Base-by-base conservation (phyloP, 2,113 vertebrate genomes). In the Nymphicus hollandicus region DNA sequence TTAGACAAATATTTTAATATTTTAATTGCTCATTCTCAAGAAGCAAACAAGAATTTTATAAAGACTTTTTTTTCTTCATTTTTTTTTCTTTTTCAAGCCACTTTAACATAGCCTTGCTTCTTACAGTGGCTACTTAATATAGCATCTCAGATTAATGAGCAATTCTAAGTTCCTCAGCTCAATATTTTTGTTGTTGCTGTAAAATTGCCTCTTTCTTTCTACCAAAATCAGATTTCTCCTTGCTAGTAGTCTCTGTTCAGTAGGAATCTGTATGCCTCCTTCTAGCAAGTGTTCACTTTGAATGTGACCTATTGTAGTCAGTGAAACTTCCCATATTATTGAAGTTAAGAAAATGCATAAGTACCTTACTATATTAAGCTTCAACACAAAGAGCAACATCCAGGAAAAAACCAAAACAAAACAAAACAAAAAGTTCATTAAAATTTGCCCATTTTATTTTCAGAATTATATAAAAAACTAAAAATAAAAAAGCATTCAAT, bases 1-100 rank as follows among this genome's bases (percentile, higher is more conserved):
- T 93, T 88, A 87, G 20, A 55, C 20, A 95, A 93, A 86, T 85
- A 85, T 93, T 96, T 96, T 90, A 96, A 90, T 88, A 86, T 92
- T 96, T 95, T 91, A 96, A 91, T 90, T 31, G 64, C 52, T 65
- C 17, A 39, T 63, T 91, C 43, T 90, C 80, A 55, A 53, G 73
- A 90, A 91, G 15, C 8, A 83, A 96, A 74, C 44, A 19, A 88
- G 47, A 69, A 27, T 73, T 81, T 89, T 20, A 52, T 72, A 37
- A 64, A 44, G 15, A 39, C 35, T 79, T 83, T 69, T 61, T 43
- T 25, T 49, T 81, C 18, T 76, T 46, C 0, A 1, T 50, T 71
- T 23, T 78, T 66, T 41, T 55, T 13, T 68, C 33, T 5, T 27
- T 81, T 84, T 58, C 74, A 2, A 70, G 64, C 20, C 16, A 1